phyloP scores from a whole-genome alignment of 2,888 invertebrate genomes.

The Tiliacea citrago region DNA sequence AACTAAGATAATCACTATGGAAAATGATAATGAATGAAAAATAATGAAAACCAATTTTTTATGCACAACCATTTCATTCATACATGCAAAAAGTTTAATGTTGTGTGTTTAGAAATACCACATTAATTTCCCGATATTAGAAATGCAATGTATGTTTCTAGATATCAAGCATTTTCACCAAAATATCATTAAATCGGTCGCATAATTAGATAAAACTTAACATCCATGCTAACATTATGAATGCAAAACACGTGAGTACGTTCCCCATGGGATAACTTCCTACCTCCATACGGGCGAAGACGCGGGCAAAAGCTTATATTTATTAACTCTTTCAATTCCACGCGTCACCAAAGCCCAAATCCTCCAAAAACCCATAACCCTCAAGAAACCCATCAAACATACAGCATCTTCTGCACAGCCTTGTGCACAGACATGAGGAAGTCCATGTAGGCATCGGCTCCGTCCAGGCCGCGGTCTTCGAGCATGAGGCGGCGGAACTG shows the following conservation, averaged over 20 bases:
- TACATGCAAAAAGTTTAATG: background rate
- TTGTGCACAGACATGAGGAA: conserved; percentile 99
- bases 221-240: background rate
- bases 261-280: background rate
- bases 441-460: conserved; percentile 97
- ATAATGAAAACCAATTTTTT: background rate
- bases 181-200: background rate
- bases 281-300: too few species aligned
- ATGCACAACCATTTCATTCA: background rate
- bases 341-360: conserved; percentile 31
- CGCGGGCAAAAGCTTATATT: too few species aligned
- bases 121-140: background rate
- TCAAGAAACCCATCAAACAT: conserved; percentile 61
- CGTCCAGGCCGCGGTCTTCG: conserved; percentile 96
- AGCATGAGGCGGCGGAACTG: conserved; percentile 97
- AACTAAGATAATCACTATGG: background rate
- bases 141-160: background rate
- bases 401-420: conserved; percentile 93
- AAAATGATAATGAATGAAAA: background rate
- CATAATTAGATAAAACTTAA: background rate
- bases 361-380: background rate
- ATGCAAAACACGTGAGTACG: background rate
- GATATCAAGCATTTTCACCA: background rate
- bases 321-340: conserved; percentile 37
- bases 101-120: background rate